Percentiles rank a stretch among this genome's conserved stretches.
Conservation (phyloP, 2,797 vertebrate species). For the Antennarius maculatus region DNA sequence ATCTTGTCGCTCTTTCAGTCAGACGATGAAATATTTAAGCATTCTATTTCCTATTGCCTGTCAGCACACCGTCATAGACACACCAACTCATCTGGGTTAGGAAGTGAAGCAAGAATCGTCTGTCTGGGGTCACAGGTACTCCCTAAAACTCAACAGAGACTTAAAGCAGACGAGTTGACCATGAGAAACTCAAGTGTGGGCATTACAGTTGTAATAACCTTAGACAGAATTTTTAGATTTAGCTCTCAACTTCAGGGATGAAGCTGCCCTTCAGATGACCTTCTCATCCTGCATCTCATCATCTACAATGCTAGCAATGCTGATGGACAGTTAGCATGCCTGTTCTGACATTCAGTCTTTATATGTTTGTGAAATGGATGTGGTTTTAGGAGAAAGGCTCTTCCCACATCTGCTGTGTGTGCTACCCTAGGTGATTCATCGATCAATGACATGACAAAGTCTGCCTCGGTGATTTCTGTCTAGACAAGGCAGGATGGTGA, state of each 20-base stretch:
- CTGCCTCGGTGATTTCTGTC: conserved; percentile 53
- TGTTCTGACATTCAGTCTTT: conserved; percentile 33
- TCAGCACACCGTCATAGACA: conserved; percentile 52
- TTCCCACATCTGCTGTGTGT: conserved; percentile 55
- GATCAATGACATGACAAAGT: conserved; percentile 65
- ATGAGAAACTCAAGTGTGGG: conserved; percentile 30
- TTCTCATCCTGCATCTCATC: conserved; percentile 48
- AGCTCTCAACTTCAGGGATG: conserved; percentile 58
- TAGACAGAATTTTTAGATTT: conserved; percentile 76
- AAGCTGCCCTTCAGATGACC: conserved; percentile 74
- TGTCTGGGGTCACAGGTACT: conserved; percentile 34
- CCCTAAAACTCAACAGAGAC: conserved; percentile 40
- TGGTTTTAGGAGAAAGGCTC: conserved; percentile 42
- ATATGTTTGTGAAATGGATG: conserved; percentile 21
- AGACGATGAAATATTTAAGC: conserved; percentile 74
- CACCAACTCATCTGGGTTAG: conserved; percentile 23
- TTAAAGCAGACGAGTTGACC: conserved; percentile 52
- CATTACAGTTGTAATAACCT: conserved; percentile 67
- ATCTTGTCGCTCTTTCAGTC: conserved; percentile 39
- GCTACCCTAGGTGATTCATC: conserved; percentile 66
- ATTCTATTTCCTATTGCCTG: conserved; percentile 72
- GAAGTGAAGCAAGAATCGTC: conserved; percentile 16
- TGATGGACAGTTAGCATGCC: conserved; percentile 40
- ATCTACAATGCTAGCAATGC: conserved; percentile 33
- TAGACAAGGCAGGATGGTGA: conserved; percentile 43